Evolutionary conservation across 2,113 vertebrate genomes (phyloP), one percentile per base, ranked within the genome.

Genomic region (Catharus bicknelli): DNA sequence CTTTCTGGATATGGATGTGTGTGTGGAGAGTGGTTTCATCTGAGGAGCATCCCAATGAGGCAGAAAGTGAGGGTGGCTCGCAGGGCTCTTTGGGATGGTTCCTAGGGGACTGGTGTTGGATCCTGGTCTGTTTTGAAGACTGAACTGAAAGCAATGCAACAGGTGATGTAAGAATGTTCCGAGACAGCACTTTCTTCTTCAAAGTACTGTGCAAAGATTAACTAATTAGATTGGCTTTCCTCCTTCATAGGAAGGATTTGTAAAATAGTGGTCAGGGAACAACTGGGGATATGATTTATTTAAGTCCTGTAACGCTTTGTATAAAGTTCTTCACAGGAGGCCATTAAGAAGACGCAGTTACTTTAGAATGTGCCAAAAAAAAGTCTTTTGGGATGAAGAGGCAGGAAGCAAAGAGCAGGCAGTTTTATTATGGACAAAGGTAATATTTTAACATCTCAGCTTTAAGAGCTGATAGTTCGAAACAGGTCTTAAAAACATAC

Each of bases 251-350:
- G 84, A 83, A 90, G 47, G 86, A 43, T 72, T 94, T 50, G 54
- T 43, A 83, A 90, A 88, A 72, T 25, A 91, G 75, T 26, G 67
- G 77, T 64, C 43, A 32, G 86, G 85, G 78, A 95, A 62, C 62
- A 81, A 86, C 80, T 76, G 83, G 40, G 64, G 22, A 64, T 94
- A 76, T 94, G 94, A 96, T 95, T 96, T 96, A 95, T 95, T 91
- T 94, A 95, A 92, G 85, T 47, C 47, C 59, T 59, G 77, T 91
- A 95, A 92, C 50, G 57, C 81, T 93, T 86, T 92, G 68, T 95
- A 42, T 88, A 67, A 93, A 85, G 73, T 81, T 79, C 63, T 61
- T 93, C 67, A 25, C 81, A 58, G 83, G 88, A 96, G 75, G 78
- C 85, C 85, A 61, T 94, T 96, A 90, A 63, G 79, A 91, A 95